Percentiles rank a stretch among this genome's conserved stretches.
These are phyloP conservation scores for Drosophila arizonae DNA, from an alignment of 1,140 invertebrate species.

Conservation along the genomic window DNA sequence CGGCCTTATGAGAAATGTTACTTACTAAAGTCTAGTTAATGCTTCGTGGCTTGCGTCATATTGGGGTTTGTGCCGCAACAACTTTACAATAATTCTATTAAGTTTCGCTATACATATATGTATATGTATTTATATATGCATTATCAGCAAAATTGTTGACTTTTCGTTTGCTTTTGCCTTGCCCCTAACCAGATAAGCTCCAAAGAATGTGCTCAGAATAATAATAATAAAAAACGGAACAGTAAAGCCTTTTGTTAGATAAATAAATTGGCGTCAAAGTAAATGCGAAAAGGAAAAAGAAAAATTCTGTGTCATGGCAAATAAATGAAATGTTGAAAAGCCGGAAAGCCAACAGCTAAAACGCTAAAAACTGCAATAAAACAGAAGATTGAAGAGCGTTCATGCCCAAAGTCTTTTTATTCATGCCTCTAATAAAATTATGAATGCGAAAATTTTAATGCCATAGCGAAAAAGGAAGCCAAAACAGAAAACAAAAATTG, in stretches of 20 bases:
- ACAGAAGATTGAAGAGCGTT: background rate
- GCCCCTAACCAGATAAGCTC: constrained; percentile 23
- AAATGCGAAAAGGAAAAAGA: background rate
- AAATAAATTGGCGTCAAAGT: constrained; percentile 31
- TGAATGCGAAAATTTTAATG: constrained; percentile 4
- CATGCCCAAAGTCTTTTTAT: background rate
- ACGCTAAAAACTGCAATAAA: constrained; percentile 4
- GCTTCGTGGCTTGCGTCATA: constrained; percentile 19
- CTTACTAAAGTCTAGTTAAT: background rate
- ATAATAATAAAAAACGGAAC: background rate
- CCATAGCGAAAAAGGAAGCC: background rate
- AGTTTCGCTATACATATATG: constrained; percentile 2
- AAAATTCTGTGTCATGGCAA: constrained; percentile 6
- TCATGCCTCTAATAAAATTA: background rate
- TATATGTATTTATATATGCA: background rate
- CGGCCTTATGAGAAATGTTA: constrained; percentile 6
- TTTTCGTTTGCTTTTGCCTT: constrained; percentile 6
- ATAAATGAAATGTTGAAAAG: constrained; percentile 8
- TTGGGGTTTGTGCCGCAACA: constrained; percentile 4
- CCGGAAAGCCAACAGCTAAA: background rate
- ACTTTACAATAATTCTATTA: constrained; percentile 30
- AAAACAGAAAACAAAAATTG: background rate
- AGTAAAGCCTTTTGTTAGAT: constrained; percentile 25
- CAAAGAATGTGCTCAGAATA: constrained; percentile 19
- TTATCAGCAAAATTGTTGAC: constrained; percentile 32